Evolutionary conservation across 2,888 invertebrate species (phyloP).

Genomic region (Ptilodon capucinus): DNA sequence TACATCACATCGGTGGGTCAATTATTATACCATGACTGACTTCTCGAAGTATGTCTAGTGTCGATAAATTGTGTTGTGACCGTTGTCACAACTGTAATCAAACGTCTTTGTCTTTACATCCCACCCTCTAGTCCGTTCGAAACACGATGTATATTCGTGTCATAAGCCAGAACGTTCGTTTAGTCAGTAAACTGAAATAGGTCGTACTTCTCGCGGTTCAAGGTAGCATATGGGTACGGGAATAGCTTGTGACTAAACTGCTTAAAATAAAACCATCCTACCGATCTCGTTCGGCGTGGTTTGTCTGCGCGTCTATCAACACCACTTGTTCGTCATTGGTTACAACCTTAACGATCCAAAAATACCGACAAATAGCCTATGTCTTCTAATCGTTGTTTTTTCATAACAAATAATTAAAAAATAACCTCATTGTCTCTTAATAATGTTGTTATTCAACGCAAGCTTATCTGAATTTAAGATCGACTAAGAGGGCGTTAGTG

Average conservation of each 20-base stretch:
- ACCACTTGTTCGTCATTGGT: conserved; percentile 7
- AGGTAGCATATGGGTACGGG: conserved; percentile 59
- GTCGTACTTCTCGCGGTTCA: conserved; percentile 70
- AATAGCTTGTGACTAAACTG: conserved; percentile 69
- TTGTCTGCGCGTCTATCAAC: conserved; percentile 15
- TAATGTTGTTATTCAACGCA: too few species aligned
- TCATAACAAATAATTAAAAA: too few species aligned
- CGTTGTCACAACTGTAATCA: conserved; percentile 3
- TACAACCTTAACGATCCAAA: conserved; percentile 3
- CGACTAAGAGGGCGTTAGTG: background rate
- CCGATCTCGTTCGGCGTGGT: conserved; percentile 41
- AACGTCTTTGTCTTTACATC: conserved; percentile 22
- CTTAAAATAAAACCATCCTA: conserved; percentile 62
- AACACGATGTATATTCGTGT: conserved; percentile 24
- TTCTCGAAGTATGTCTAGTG: background rate
- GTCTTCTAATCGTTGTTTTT: background rate
- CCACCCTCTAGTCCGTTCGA: conserved; percentile 18
- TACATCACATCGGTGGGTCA: background rate
- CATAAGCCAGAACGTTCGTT: conserved; percentile 53
- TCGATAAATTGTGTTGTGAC: background rate
- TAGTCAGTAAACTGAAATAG: conserved; percentile 67
- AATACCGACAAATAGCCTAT: background rate
- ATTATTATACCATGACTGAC: background rate
- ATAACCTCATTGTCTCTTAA: too few species aligned
- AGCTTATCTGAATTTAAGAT: background rate